Base-by-base conservation (phyloP, 2,113 vertebrate species). In the Cnemophilus loriae region DNA sequence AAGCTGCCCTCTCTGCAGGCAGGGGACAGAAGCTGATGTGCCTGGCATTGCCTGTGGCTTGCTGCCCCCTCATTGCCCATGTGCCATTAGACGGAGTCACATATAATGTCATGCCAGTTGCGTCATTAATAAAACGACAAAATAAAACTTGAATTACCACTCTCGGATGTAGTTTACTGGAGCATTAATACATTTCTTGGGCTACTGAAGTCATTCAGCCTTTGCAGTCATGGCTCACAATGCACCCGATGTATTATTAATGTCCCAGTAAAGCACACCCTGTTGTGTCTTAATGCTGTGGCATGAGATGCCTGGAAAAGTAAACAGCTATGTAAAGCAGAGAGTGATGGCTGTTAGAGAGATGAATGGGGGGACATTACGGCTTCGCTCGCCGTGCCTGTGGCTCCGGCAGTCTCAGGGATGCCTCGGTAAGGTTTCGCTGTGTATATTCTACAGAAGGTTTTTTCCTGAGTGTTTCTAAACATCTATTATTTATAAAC, bases 191-290 rank as follows among this genome's bases (percentile, higher is more conserved):
- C n/a, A 89, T 92, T 96, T 97, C 96, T 92, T 69, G 89, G 96
- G 91, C 95, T 95, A 96, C 96, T 97, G 96, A 95, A 98, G 96
- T 93, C 95, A 95, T 86, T 95, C 89, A 98, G 96, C 92, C 94
- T 98, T 97, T 88, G 92, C 97, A 97, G 94, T 97, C 98, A 95
- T 93, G 94, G 93, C 94, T 97, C 96, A 89, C 96, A 97, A 97
- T 69, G 30, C 96, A 95, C 93, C 86, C 91, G 12, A 96, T 97
- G 97, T 88, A 97, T 97, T 98, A 97, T 97, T 97, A 97, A 98
- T 96, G 96, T 88, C 93, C 94, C 96, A 94, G 92, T 92, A 95
- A 98, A 97, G 95, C 84, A 94, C 89, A 95, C 96, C 96, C 97
- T 95, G 90, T 97, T 97, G 97, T 97, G 96, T 89, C 95, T 96